Percentiles rank a stretch among this genome's conserved stretches.
phyloP scores from a whole-genome alignment of 2,113 vertebrate species.

The Sardina pilchardus region DNA sequence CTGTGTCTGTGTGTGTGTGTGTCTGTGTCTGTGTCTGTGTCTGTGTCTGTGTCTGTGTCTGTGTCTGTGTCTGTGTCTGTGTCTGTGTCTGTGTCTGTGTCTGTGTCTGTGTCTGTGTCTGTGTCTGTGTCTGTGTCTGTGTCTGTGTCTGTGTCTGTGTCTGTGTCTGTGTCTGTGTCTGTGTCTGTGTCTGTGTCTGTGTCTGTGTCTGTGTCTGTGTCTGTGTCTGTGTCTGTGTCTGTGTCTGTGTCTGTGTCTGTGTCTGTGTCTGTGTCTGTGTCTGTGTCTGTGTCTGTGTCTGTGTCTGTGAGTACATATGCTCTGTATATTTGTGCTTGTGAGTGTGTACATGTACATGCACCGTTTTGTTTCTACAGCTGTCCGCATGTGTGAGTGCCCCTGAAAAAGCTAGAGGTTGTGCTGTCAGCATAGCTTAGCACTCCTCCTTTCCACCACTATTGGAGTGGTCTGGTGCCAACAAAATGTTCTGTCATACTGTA shows the following conservation, averaged over 20 bases:
- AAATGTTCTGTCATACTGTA: not conserved
- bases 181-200: conserved; percentile 69
- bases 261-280: conserved; percentile 23
- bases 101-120: conserved; percentile 68
- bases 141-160: conserved; percentile 6
- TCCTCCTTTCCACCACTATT: not conserved
- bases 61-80: no score
- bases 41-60: not conserved
- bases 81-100: conserved; percentile 18
- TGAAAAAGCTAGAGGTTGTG: not conserved
- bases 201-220: not conserved
- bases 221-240: not conserved
- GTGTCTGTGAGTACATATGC: conserved; percentile 55
- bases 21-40: not conserved
- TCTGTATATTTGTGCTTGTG: not conserved
- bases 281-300: conserved; percentile 59
- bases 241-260: no score
- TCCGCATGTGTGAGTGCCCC: not conserved
- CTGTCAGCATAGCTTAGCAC: not conserved
- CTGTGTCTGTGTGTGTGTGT: conserved; percentile 70
- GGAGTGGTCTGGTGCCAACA: not conserved
- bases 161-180: conserved; percentile 18
- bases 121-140: conserved; percentile 19
- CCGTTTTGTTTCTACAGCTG: not conserved
- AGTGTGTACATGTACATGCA: not conserved